phyloP scores from a whole-genome alignment of 2,113 vertebrate genomes.

The Panthera uncia region DNA sequence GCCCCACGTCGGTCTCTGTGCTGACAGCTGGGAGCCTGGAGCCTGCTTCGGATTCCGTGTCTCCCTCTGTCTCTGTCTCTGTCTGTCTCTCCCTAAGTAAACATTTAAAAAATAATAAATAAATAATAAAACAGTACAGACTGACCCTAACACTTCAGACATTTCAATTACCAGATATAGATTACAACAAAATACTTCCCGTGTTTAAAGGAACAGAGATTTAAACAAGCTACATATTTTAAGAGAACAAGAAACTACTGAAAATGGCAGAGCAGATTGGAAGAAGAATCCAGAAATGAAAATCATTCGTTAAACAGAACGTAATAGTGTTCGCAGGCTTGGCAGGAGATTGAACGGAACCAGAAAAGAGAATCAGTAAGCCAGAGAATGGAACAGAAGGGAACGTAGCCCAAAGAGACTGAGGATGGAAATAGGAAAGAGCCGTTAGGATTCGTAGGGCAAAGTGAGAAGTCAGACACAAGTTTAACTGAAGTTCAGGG shows the following conservation, averaged over 20 bases:
- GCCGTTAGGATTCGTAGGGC: neutral
- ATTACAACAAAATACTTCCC: neutral
- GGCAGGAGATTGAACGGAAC: neutral
- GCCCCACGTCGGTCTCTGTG: too few relatives aligned
- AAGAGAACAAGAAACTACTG: neutral
- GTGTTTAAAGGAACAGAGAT: neutral
- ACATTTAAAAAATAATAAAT: too few relatives aligned
- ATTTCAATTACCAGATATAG: neutral
- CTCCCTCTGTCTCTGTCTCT: too few relatives aligned
- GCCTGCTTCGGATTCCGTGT: too few relatives aligned
- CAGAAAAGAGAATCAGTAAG: neutral
- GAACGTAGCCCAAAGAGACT: neutral
- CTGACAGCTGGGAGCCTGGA: too few relatives aligned
- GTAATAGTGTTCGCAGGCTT: neutral
- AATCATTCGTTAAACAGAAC: neutral
- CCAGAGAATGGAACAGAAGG: neutral
- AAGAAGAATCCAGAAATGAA: neutral
- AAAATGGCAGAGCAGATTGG: neutral
- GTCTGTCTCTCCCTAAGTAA: too few relatives aligned
- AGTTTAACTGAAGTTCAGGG: neutral
- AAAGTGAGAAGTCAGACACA: neutral
- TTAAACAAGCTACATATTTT: neutral
- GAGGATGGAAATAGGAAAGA: neutral
- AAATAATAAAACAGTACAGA: too few relatives aligned
- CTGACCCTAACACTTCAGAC: neutral